Percentiles rank a stretch among this genome's conserved stretches.
Conservation (phyloP, 2,888 invertebrate species). For the Plusia festucae region DNA sequence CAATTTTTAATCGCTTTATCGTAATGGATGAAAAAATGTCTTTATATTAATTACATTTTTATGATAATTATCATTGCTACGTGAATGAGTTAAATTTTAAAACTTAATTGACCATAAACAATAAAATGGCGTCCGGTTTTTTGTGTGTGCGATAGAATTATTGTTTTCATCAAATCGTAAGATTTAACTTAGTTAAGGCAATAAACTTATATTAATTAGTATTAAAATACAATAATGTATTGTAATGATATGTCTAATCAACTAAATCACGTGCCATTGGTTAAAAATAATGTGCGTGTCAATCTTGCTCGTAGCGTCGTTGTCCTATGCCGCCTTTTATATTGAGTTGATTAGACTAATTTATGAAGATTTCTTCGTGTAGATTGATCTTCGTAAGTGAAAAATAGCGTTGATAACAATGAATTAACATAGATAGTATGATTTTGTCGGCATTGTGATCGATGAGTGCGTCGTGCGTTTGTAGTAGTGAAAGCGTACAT, state of each 20-base stretch:
- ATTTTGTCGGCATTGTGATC: slow-evolving; percentile 79
- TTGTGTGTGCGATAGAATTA: slow-evolving; percentile 88
- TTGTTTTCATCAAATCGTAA: slow-evolving; percentile 80
- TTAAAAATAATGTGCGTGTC: slow-evolving; percentile 79
- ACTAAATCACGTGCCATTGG: slow-evolving; percentile 55
- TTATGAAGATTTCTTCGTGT: slow-evolving; percentile 65
- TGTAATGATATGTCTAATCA: slow-evolving; percentile 57
- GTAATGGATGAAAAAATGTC: not conserved
- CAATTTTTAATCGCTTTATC: not conserved
- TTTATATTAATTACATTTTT: slow-evolving; percentile 5
- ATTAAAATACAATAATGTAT: slow-evolving; percentile 60
- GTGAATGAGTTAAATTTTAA: slow-evolving; percentile 53
- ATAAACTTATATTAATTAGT: slow-evolving; percentile 54
- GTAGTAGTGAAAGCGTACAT: slow-evolving; percentile 87
- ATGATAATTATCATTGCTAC: slow-evolving; percentile 23
- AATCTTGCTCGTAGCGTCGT: slow-evolving; percentile 83
- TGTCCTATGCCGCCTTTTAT: slow-evolving; percentile 84
- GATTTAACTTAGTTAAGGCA: slow-evolving; percentile 63
- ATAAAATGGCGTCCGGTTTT: slow-evolving; percentile 89
- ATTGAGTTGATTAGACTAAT: slow-evolving; percentile 77
- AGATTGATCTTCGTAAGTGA: slow-evolving; percentile 60
- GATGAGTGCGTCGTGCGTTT: slow-evolving; percentile 84
- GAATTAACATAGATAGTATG: slow-evolving; percentile 64
- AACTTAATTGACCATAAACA: slow-evolving; percentile 82
- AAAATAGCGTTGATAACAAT: slow-evolving; percentile 57